Conservation (phyloP, 92 coral and sea anemone genomes). For the Palythoa grandis region DNA sequence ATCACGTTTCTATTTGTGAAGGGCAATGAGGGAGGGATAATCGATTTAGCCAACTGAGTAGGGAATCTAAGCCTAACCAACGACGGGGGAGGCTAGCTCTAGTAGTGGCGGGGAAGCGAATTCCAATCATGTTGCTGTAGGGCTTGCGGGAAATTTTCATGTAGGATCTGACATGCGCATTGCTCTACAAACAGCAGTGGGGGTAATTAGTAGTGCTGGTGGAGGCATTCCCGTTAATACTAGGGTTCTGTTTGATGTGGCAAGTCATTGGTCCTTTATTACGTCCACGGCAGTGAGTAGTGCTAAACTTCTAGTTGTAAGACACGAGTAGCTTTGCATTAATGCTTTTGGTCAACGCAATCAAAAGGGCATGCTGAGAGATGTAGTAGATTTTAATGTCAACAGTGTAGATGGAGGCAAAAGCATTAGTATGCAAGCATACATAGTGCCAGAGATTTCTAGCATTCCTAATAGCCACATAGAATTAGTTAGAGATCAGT, state of each 20-base stretch:
- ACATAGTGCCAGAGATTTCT: no score
- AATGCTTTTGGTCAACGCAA: conserved; percentile 27
- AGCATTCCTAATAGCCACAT: conserved; percentile 26
- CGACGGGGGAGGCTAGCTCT: neutral
- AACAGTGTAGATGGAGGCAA: conserved; percentile 12
- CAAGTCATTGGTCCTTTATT: conserved; percentile 21
- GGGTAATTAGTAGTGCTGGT: neutral
- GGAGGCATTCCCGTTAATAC: neutral
- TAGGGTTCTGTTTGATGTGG: conserved; percentile 4
- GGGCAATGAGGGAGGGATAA: neutral
- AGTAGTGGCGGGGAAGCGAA: neutral
- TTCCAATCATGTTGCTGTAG: conserved; percentile 1
- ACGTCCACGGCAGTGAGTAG: conserved; percentile 5
- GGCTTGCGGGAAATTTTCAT: conserved; percentile 14
- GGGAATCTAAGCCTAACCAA: neutral
- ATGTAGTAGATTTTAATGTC: conserved; percentile 6
- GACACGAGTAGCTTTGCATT: neutral
- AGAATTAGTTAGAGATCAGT: conserved; percentile 2
- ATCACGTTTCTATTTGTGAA: conserved; percentile 14
- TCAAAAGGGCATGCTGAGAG: conserved; percentile 16
- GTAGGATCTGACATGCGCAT: conserved; percentile 2
- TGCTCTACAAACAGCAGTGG: conserved; percentile 28
- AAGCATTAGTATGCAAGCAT: neutral
- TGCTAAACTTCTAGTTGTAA: neutral
- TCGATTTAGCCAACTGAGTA: neutral